Evolutionary conservation across 2,113 vertebrate species (phyloP).

Genomic region (Glaucomys volans): DNA sequence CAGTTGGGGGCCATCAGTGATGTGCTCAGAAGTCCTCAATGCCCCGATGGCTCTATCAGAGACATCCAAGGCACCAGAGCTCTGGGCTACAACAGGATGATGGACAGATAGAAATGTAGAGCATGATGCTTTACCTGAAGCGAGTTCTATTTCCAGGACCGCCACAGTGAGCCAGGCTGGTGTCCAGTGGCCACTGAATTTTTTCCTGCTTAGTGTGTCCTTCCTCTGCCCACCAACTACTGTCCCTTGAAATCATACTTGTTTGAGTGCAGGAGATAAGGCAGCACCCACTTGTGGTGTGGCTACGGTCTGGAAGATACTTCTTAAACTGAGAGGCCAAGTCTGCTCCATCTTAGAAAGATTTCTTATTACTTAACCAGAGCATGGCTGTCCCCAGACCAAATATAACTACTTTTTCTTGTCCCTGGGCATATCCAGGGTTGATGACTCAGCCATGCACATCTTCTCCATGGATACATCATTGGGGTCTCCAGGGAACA

Average conservation of each 20-base stretch:
- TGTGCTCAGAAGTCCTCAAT: neutral
- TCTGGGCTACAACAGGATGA: neutral
- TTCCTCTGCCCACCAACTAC: neutral
- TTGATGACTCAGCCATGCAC: neutral
- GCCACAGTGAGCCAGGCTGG: neutral
- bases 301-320: neutral
- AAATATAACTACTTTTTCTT: neutral
- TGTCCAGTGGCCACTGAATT: accelerated
- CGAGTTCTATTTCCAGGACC: neutral
- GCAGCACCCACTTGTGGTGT: neutral
- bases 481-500: neutral
- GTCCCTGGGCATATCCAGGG: neutral
- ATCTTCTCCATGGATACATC: neutral
- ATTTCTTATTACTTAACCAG: neutral
- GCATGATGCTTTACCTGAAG: neutral
- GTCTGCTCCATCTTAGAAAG: neutral
- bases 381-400: neutral
- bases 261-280: neutral
- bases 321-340: neutral
- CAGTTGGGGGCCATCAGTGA: neutral
- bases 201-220: neutral
- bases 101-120: neutral
- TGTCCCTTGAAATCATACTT: neutral
- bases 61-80: neutral
- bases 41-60: neutral